These are phyloP conservation scores for Monoplex corrugatus DNA, from an alignment of 2,888 invertebrate genomes.

Conservation along the genomic window DNA sequence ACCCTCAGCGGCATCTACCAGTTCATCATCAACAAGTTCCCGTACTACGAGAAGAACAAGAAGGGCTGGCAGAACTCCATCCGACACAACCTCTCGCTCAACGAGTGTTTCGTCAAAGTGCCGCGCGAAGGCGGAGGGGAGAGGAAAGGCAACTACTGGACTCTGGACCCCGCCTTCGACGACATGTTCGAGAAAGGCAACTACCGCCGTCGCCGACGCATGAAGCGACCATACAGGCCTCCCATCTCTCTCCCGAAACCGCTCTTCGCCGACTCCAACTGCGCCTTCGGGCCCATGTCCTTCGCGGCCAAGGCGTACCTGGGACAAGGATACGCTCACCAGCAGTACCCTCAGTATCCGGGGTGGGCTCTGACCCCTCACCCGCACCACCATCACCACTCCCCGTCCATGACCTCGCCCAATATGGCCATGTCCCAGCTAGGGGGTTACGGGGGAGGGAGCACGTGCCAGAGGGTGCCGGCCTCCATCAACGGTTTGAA, in stretches of 20 bases:
- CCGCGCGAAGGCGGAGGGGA: slow-evolving; percentile 97
- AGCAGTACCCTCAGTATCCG: slow-evolving; percentile 70
- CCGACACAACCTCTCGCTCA: slow-evolving; percentile 94
- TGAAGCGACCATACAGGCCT: slow-evolving; percentile 87
- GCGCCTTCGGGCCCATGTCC: slow-evolving; percentile 74
- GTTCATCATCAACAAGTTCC: slow-evolving; percentile 97
- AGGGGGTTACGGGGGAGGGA: slow-evolving; percentile 63
- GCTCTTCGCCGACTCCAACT: slow-evolving; percentile 75
- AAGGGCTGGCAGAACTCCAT: slow-evolving; percentile 99
- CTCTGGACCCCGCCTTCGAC: slow-evolving; percentile 96
- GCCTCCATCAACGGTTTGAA: slow-evolving; percentile 52
- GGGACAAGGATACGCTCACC: slow-evolving; percentile 68
- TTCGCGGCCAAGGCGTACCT: slow-evolving; percentile 71
- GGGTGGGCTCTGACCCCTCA: slow-evolving; percentile 66
- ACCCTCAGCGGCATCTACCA: slow-evolving; percentile 99
- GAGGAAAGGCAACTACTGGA: slow-evolving; percentile 96
- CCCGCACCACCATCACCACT: slow-evolving; percentile 55
- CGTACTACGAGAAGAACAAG: slow-evolving; percentile 98
- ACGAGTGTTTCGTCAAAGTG: slow-evolving; percentile 99
- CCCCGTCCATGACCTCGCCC: slow-evolving; percentile 63
- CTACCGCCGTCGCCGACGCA: slow-evolving; percentile 95
- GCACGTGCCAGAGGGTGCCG: slow-evolving; percentile 66
- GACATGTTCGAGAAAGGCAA: slow-evolving; percentile 99
- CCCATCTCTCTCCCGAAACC: slow-evolving; percentile 76
- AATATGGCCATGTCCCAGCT: slow-evolving; percentile 65